These are phyloP conservation scores for Alloplasta piceator DNA, from an alignment of 2,888 invertebrate species.

Conservation along the genomic window DNA sequence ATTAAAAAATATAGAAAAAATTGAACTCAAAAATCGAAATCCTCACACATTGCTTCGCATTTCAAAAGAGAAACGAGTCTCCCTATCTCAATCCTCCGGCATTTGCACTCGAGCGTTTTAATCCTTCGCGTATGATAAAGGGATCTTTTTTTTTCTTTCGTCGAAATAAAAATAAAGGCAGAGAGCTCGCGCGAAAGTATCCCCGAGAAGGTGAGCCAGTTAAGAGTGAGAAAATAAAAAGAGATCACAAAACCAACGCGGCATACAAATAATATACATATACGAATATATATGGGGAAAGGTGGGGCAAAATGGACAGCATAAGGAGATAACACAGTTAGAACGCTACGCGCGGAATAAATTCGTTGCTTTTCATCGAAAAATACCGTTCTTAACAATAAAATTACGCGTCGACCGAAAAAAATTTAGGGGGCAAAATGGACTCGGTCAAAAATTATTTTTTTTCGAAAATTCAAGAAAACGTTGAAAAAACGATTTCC, in stretches of 20 bases:
- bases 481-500: background rate
- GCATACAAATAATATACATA: too few relatives aligned
- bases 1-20: too few relatives aligned
- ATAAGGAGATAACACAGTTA: too few relatives aligned
- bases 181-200: constrained; percentile 57
- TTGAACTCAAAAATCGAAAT: too few relatives aligned
- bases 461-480: constrained; percentile 1
- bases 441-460: too few relatives aligned
- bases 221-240: constrained; percentile 51
- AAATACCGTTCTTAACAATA: too few relatives aligned
- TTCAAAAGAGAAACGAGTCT: constrained; percentile 4
- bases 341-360: too few relatives aligned
- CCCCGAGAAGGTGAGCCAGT: constrained; percentile 54
- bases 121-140: constrained; percentile 52
- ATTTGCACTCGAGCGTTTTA: constrained; percentile 41
- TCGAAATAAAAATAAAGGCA: constrained; percentile 39
- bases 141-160: background rate
- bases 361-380: too few relatives aligned
- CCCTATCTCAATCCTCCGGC: background rate
- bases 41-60: constrained; percentile 41
- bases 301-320: background rate
- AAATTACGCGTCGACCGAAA: too few relatives aligned
- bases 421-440: too few relatives aligned
- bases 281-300: too few relatives aligned
- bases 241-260: constrained; percentile 39